These are phyloP conservation scores for Chymomyza fuscimana DNA, from an alignment of 2,888 invertebrate species.

Conservation along the genomic window DNA sequence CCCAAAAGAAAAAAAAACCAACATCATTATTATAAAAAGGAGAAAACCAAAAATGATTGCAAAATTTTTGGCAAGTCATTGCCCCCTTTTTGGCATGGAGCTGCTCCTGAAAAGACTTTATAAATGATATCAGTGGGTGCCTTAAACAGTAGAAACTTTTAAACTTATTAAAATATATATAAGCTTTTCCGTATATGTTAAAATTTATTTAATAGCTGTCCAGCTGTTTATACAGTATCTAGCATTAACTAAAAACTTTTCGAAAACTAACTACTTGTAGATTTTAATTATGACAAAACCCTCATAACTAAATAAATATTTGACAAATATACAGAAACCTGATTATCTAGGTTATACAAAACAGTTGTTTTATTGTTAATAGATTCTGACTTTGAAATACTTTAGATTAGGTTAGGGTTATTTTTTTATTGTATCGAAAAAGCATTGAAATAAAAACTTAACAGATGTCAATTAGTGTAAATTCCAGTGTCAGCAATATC, in stretches of 20 bases:
- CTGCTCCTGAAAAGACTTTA: constrained; percentile 20
- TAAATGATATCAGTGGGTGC: not conserved
- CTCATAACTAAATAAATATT: too few species aligned
- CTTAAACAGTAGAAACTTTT: too few species aligned
- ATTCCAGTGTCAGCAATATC: not conserved
- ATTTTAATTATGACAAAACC: not conserved
- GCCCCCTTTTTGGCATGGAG: constrained; percentile 15
- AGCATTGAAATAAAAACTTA: not conserved
- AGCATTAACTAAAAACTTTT: not conserved
- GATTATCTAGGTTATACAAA: not conserved
- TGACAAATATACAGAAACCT: not conserved
- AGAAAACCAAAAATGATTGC: not conserved
- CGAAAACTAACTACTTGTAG: not conserved
- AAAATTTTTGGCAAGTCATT: constrained; percentile 59
- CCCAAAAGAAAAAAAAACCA: too few species aligned
- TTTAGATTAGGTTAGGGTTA: not conserved
- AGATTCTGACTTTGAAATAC: not conserved
- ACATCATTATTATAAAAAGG: too few species aligned
- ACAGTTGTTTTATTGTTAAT: not conserved
- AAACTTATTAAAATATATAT: too few species aligned
- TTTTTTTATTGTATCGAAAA: not conserved
- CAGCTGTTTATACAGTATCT: not conserved
- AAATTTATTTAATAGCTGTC: not conserved
- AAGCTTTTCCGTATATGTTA: not conserved
- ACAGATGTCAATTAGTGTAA: not conserved